Base-by-base conservation (phyloP, 1,140 invertebrate species). In the Antheraea mylitta region DNA sequence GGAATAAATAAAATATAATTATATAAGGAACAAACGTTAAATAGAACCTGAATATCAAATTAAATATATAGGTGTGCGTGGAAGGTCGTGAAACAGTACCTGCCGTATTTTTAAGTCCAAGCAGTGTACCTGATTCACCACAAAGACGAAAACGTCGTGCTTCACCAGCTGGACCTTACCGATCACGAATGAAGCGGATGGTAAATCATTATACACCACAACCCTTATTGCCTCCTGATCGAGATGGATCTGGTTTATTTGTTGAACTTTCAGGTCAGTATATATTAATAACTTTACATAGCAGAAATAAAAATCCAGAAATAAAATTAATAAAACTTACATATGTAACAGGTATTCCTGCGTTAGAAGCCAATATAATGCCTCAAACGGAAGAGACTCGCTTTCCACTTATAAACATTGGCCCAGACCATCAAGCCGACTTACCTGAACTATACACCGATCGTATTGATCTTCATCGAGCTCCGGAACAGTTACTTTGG, bases 171-270 rank as follows among this genome's bases (percentile, higher is more conserved):
- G 81, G 85, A 71, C 83, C 93, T 69, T 84, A 91, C 75, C 73
- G 91, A 62, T 86, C 92, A 11, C 82, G 87, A 30, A 89, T 92
- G 86, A 78, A 90, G 58, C 93, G 93, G 38, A 85, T 81, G 0
- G 77, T 85, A 5, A 83, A 83, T 38, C 94, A 95, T 13, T 96
- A 98, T 82, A 99, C 98, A 0, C 98, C 98, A 3, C 96, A 97
- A 38, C 98, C 98, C 0, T 98, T 99, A 78, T 90, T 99, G 13
- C 97, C 97, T 83, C 98, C 98, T 0, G 96, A 97, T 61, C 94
- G 98, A 75, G 95, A 95, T 77, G 97, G 97, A 7, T 94, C 96
- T 0, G 98, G 98, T 0, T 90, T 99, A 0, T 98, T 98, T 81
- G 95, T 95, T 73, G 93, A 94, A 77, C 81, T 91, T 13, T 78